phyloP scores from a whole-genome alignment of 2,888 invertebrate genomes.

The Diaphora mendica region DNA sequence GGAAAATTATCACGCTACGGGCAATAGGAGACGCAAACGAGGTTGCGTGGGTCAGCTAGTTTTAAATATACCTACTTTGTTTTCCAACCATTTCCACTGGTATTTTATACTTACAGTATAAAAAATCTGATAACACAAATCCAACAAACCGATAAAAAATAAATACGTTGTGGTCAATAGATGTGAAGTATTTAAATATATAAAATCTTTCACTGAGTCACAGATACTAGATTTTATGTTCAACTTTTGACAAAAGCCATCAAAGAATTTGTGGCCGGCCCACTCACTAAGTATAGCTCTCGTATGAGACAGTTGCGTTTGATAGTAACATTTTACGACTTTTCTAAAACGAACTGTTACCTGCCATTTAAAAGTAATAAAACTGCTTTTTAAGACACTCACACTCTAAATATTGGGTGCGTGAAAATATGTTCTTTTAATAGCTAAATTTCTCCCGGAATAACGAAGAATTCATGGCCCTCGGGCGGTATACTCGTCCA shows the following conservation, averaged over 20 bases:
- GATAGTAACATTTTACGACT: slow-evolving; percentile 70
- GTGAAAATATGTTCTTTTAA: slow-evolving; percentile 81
- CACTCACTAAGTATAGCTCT: slow-evolving; percentile 56
- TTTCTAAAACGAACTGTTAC: slow-evolving; percentile 70
- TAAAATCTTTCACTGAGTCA: slow-evolving; percentile 48
- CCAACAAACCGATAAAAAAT: slow-evolving; percentile 25
- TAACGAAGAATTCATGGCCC: slow-evolving; percentile 26
- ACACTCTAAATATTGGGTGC: slow-evolving; percentile 70
- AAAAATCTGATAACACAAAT: slow-evolving; percentile 11
- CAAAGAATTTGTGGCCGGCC: slow-evolving; percentile 43
- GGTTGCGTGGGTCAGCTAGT: no score
- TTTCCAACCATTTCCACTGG: slow-evolving; percentile 7
- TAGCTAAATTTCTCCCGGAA: slow-evolving; percentile 66
- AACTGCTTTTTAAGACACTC: slow-evolving; percentile 74
- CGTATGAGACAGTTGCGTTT: slow-evolving; percentile 50
- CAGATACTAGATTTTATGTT: slow-evolving; percentile 45
- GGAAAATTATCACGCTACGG: no score
- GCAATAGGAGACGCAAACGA: no score
- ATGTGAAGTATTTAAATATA: slow-evolving; percentile 25
- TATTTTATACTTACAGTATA: not conserved
- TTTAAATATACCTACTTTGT: slow-evolving; percentile 11
- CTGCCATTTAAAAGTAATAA: slow-evolving; percentile 82
- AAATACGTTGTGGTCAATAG: slow-evolving; percentile 10
- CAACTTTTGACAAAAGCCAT: slow-evolving; percentile 47
- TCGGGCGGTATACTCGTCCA: slow-evolving; percentile 24